These are phyloP conservation scores for Globodera rostochiensis DNA, from an alignment of 1,140 invertebrate species.

Conservation along the genomic window DNA sequence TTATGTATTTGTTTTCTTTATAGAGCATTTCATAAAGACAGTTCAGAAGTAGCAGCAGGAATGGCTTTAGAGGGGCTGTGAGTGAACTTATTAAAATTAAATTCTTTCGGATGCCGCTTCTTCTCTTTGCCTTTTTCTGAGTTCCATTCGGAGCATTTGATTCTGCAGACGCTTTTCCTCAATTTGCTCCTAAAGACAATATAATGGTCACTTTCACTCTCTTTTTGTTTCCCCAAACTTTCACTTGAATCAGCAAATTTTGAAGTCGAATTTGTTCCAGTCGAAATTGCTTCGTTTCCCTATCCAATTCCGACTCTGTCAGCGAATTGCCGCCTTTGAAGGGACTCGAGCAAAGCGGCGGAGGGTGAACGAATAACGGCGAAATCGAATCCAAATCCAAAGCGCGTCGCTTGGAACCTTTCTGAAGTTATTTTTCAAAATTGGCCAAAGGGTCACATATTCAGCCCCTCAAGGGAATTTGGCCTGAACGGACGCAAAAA, in stretches of 20 bases:
- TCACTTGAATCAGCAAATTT: slow-evolving; percentile 17
- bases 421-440: neutral
- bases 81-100: neutral
- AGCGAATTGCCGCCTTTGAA: neutral
- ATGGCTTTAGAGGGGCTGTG: too few relatives aligned
- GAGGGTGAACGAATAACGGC: neutral
- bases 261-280: slow-evolving; percentile 16
- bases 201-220: neutral
- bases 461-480: too few relatives aligned
- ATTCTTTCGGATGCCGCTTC: neutral
- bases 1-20: too few relatives aligned
- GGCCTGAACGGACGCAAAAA: too few relatives aligned
- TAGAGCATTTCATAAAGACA: too few relatives aligned
- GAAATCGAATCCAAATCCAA: slow-evolving; percentile 3
- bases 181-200: slow-evolving; percentile 25
- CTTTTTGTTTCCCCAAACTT: neutral
- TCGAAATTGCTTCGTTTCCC: slow-evolving; percentile 5
- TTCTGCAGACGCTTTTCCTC: slow-evolving; percentile 28
- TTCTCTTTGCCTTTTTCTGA: neutral
- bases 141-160: slow-evolving; percentile 19
- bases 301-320: slow-evolving; percentile 13
- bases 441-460: too few relatives aligned
- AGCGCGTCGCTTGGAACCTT: slow-evolving; percentile 11
- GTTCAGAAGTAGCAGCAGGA: too few relatives aligned
- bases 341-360: neutral